These are phyloP conservation scores for Brachionus calyciflorus DNA, from an alignment of 1,140 invertebrate genomes.

Conservation along the genomic window DNA sequence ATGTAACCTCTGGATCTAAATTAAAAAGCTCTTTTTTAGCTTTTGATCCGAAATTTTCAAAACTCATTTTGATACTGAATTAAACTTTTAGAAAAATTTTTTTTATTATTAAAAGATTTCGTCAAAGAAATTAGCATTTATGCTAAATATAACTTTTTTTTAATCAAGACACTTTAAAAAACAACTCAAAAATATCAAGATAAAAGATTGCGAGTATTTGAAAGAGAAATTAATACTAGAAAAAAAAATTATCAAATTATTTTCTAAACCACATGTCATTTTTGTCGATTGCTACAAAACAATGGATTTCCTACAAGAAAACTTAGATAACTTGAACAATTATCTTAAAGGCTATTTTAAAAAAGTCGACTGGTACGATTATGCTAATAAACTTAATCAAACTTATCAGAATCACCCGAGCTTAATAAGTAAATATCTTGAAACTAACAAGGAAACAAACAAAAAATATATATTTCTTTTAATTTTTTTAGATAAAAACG, in stretches of 20 bases:
- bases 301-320: not conserved
- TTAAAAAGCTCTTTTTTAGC: not conserved
- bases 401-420: not conserved
- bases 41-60: not conserved
- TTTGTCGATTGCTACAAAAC: too few species aligned
- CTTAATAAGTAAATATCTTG: conserved; percentile 12
- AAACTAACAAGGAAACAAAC: too few species aligned
- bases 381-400: not conserved
- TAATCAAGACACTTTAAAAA: not conserved
- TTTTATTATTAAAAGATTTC: too few species aligned
- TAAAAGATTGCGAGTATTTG: too few species aligned
- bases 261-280: too few species aligned
- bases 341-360: not conserved
- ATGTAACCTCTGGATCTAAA: not conserved
- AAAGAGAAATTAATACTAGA: too few species aligned
- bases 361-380: not conserved
- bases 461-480: not conserved
- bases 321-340: not conserved
- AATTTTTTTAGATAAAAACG: conserved; percentile 3
- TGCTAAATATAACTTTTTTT: not conserved
- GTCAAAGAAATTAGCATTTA: too few species aligned
- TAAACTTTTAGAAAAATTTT: not conserved
- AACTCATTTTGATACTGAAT: not conserved
- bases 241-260: too few species aligned
- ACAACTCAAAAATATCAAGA: too few species aligned